A percentile compares a stretch with the other conserved stretches of the same genome.
Conservation (phyloP, 2,113 vertebrate species). For the Panurus biarmicus region DNA sequence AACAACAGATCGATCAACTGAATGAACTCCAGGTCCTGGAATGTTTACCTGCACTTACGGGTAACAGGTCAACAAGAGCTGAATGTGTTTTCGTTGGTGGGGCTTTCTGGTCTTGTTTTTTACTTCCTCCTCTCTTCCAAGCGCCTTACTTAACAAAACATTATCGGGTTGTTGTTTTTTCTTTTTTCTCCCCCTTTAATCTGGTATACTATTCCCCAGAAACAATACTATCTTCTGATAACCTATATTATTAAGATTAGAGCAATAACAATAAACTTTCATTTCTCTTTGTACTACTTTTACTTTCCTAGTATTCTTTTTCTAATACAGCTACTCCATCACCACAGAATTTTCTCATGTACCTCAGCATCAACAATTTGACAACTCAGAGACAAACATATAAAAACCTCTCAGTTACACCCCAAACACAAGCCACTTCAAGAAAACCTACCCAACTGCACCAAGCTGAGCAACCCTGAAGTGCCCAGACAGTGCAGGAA, state of each 20-base stretch:
- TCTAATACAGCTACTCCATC: not conserved
- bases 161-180: not conserved
- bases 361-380: not conserved
- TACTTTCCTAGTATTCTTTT: not conserved
- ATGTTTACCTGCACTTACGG: not conserved
- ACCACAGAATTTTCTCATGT: not conserved
- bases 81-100: not conserved
- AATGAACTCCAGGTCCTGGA: not conserved
- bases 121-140: not conserved
- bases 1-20: constrained; percentile 9
- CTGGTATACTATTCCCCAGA: not conserved
- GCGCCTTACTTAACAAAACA: not conserved
- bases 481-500: rapidly evolving
- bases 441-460: not conserved
- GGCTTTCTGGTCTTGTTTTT: not conserved
- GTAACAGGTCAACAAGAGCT: not conserved
- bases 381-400: not conserved
- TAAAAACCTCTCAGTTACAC: not conserved
- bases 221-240: not conserved
- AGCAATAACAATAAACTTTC: not conserved
- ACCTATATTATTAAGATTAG: not conserved
- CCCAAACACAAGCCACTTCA: not conserved
- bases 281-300: not conserved
- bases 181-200: rapidly evolving
- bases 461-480: not conserved